Conservation (phyloP, 2,888 invertebrate genomes). For the Colostygia pectinataria region DNA sequence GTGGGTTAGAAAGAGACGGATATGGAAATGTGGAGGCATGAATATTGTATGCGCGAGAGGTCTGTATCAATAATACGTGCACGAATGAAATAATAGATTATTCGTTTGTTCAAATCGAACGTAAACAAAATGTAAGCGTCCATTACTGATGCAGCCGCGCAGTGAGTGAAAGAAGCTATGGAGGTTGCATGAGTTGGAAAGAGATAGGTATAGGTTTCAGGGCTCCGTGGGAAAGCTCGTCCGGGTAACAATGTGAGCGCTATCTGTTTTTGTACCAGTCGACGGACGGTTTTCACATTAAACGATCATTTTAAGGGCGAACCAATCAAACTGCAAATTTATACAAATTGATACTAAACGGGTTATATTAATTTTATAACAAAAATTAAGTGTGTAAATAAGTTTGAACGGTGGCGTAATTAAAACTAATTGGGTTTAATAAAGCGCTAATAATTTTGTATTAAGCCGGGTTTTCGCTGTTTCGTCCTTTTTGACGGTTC, state of each 20-base stretch:
- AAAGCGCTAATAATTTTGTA: conserved; percentile 78
- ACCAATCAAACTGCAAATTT: conserved; percentile 82
- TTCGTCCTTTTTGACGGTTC: conserved; percentile 65
- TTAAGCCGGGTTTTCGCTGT: conserved; percentile 69
- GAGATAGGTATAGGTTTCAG: conserved; percentile 51
- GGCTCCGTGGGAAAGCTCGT: conserved; percentile 30
- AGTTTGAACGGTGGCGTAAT: conserved; percentile 78
- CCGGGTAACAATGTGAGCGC: conserved; percentile 48
- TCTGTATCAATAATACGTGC: conserved; percentile 81
- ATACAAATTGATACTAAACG: conserved; percentile 83
- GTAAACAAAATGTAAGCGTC: conserved; percentile 81
- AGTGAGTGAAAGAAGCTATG: conserved; percentile 43
- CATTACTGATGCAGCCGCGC: conserved; percentile 68
- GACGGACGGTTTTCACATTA: conserved; percentile 77
- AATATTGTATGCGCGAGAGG: conserved; percentile 77
- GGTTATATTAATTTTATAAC: conserved; percentile 83
- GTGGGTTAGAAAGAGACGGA: conserved; percentile 50
- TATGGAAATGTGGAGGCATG: conserved; percentile 51
- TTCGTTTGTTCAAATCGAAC: conserved; percentile 82
- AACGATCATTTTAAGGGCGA: conserved; percentile 81
- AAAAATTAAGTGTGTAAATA: conserved; percentile 84
- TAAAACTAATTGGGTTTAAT: conserved; percentile 81
- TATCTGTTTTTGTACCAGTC: conserved; percentile 80
- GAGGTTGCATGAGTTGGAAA: conserved; percentile 41
- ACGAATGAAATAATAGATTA: conserved; percentile 84